These are phyloP conservation scores for Hypercompe scribonia DNA, from an alignment of 2,888 invertebrate species.

Conservation along the genomic window DNA sequence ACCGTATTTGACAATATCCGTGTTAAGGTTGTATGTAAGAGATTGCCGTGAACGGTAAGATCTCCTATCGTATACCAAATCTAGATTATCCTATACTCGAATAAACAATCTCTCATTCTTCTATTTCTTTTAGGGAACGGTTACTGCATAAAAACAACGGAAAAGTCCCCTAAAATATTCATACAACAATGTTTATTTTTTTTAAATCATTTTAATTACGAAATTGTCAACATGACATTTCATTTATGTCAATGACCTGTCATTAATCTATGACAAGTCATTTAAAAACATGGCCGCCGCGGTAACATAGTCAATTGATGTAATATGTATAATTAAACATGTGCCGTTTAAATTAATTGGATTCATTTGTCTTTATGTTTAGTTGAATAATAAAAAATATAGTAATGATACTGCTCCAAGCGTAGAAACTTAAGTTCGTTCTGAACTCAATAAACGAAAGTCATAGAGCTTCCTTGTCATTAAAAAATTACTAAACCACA, in stretches of 20 bases:
- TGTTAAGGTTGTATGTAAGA: too few relatives aligned
- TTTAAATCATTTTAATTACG: background rate
- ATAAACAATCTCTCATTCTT: too few relatives aligned
- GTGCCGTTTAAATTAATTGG: background rate
- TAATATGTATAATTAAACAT: background rate
- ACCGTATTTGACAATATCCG: too few relatives aligned
- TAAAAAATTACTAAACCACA: conserved; percentile 9
- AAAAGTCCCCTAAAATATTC: background rate
- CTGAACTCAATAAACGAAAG: background rate
- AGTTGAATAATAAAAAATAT: background rate
- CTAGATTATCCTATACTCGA: too few relatives aligned
- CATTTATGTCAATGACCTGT: background rate
- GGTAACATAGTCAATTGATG: background rate
- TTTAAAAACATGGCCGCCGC: background rate
- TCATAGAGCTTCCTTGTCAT: conserved; percentile 4
- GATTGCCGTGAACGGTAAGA: too few relatives aligned
- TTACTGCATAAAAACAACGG: too few relatives aligned
- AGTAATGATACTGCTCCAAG: background rate
- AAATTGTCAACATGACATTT: background rate
- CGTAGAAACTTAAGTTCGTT: background rate
- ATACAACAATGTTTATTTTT: background rate
- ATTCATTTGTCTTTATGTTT: background rate
- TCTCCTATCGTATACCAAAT: too few relatives aligned
- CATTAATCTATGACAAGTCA: conserved; percentile 4
- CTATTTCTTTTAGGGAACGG: too few relatives aligned